These are phyloP conservation scores for Hoplostethus atlanticus DNA, from an alignment of 2,797 vertebrate genomes.

Conservation along the genomic window DNA sequence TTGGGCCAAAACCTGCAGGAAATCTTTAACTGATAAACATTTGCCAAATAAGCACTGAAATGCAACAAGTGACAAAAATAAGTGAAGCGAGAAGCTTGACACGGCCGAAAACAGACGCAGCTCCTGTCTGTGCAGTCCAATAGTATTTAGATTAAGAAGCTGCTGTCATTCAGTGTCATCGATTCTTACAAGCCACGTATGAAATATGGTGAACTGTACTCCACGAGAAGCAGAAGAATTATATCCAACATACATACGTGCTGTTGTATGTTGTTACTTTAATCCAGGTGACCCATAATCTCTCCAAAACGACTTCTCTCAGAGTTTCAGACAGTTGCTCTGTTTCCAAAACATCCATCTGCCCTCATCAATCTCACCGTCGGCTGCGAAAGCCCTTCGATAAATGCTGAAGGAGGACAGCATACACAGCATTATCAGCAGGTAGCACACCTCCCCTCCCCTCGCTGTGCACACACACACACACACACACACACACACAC, in stretches of 20 bases:
- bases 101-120: too few species aligned
- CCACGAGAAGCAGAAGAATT: not conserved
- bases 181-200: too few species aligned
- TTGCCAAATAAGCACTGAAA: too few species aligned
- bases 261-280: not conserved
- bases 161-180: too few species aligned
- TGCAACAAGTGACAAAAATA: too few species aligned
- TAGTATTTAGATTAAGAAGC: too few species aligned
- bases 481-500: constrained; percentile 12
- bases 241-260: not conserved
- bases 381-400: constrained; percentile 10
- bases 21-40: too few species aligned
- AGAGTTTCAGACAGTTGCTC: constrained; percentile 8
- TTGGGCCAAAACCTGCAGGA: too few species aligned
- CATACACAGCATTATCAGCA: constrained; percentile 30
- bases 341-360: not conserved
- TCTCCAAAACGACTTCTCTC: not conserved
- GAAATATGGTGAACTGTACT: too few species aligned
- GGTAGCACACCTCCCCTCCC: constrained; percentile 31
- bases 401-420: constrained; percentile 20
- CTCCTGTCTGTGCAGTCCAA: too few species aligned
- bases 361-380: not conserved
- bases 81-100: too few species aligned
- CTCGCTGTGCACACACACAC: constrained; percentile 2
- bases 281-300: not conserved